A percentile compares a stretch with the other conserved stretches of the same genome.
These are phyloP conservation scores for Condylostylus longicornis DNA, from an alignment of 1,140 invertebrate genomes.

Conservation along the genomic window DNA sequence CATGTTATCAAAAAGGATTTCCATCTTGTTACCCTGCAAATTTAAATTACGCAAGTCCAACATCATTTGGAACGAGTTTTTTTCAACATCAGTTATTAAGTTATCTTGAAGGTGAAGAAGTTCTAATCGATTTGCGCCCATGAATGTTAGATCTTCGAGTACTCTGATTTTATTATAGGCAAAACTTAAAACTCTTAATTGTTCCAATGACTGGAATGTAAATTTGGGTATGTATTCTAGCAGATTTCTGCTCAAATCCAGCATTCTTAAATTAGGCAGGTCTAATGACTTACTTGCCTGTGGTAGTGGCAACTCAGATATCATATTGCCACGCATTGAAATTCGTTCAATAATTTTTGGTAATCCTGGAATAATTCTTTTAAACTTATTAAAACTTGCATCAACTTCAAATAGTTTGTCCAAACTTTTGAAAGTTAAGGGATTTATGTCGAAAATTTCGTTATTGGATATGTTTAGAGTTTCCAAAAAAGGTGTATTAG, in stretches of 20 bases:
- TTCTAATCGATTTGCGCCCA: constrained; percentile 54
- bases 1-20: constrained; percentile 47
- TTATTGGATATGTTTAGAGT: constrained; percentile 65
- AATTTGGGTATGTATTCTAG: constrained; percentile 52
- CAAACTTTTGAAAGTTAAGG: constrained; percentile 56
- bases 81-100: constrained; percentile 48
- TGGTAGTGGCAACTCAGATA: constrained; percentile 43
- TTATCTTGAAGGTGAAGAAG: constrained; percentile 63
- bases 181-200: constrained; percentile 55
- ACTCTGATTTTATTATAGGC: constrained; percentile 59
- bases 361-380: constrained; percentile 52
- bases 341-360: constrained; percentile 62
- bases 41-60: constrained; percentile 49
- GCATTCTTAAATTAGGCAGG: constrained; percentile 48
- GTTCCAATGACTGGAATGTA: constrained; percentile 48
- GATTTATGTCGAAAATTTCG: constrained; percentile 47
- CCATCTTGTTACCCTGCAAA: constrained; percentile 59
- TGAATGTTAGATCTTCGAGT: constrained; percentile 52
- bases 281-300: constrained; percentile 50
- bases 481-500: constrained; percentile 53
- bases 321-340: constrained; percentile 57
- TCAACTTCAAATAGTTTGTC: constrained; percentile 62
- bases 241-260: constrained; percentile 64
- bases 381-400: constrained; percentile 55
- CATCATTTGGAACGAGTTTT: constrained; percentile 48